Conservation (phyloP, 2,888 invertebrate genomes). For the Eucera pruinosa region DNA sequence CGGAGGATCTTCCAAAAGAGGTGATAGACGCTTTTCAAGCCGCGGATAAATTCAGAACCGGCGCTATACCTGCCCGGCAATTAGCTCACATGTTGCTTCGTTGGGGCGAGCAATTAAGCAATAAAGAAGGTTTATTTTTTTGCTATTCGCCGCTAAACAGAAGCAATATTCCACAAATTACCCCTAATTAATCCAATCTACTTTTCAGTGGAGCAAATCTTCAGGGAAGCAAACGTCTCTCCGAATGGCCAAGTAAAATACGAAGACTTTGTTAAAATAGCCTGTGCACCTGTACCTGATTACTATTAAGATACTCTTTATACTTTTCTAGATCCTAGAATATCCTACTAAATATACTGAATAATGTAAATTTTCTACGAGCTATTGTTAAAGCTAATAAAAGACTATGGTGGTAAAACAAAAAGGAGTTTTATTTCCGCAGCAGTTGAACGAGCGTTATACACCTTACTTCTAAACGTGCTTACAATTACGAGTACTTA, state of each 20-base stretch:
- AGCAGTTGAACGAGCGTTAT: conserved; percentile 16
- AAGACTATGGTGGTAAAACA: conserved; percentile 29
- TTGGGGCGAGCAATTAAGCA: conserved; percentile 95
- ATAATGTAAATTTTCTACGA: neutral
- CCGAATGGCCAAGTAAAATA: conserved; percentile 93
- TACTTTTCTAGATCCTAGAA: neutral
- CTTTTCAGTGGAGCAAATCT: conserved; percentile 91
- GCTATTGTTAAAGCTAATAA: conserved; percentile 18
- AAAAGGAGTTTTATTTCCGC: conserved; percentile 29
- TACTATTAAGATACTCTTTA: conserved; percentile 88
- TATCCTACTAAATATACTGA: too few species aligned
- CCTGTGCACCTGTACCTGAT: conserved; percentile 96
- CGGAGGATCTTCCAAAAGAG: conserved; percentile 93
- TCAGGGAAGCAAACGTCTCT: conserved; percentile 94
- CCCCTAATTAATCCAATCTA: conserved; percentile 10
- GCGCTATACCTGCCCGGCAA: conserved; percentile 92
- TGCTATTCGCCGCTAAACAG: neutral
- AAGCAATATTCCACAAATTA: neutral
- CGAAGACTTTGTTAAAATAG: conserved; percentile 96
- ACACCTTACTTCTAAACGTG: conserved; percentile 19
- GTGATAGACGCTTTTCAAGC: conserved; percentile 96
- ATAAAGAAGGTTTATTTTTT: conserved; percentile 86
- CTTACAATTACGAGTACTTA: conserved; percentile 22
- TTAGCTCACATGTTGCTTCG: conserved; percentile 93
- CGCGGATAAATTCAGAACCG: conserved; percentile 90